These are phyloP conservation scores for Vidua macroura DNA, from an alignment of 2,113 vertebrate genomes.

Conservation along the genomic window DNA sequence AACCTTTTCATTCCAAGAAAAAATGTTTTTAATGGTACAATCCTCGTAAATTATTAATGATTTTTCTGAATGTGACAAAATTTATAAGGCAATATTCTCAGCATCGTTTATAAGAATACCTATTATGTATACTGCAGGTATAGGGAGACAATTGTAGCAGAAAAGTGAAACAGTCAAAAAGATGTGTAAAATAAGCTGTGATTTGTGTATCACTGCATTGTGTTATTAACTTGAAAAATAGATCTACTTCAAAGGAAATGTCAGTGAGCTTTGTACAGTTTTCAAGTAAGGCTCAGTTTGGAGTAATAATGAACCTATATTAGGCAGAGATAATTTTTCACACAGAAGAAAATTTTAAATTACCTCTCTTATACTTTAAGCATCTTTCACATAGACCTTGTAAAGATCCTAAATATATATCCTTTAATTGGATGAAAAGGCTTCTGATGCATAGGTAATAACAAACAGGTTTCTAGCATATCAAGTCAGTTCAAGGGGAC, in stretches of 20 bases:
- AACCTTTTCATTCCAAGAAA: conserved; percentile 5
- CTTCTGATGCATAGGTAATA: not conserved
- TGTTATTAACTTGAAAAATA: conserved; percentile 24
- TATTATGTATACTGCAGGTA: conserved; percentile 18
- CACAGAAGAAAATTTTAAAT: not conserved
- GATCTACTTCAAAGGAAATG: conserved; percentile 5
- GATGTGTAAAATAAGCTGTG: not conserved
- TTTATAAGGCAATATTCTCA: conserved; percentile 21
- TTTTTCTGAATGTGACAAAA: conserved; percentile 49
- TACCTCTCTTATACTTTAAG: not conserved
- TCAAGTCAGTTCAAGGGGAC: not conserved
- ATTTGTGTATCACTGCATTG: not conserved
- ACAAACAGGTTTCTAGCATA: not conserved
- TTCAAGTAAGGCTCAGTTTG: not conserved
- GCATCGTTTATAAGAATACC: conserved; percentile 30
- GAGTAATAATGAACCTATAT: not conserved
- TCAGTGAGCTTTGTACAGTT: not conserved
- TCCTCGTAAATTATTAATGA: conserved; percentile 38
- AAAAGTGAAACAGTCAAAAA: conserved; percentile 14
- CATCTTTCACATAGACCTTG: not conserved
- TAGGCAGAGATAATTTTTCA: not conserved
- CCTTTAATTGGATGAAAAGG: not conserved
- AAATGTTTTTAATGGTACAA: conserved; percentile 34
- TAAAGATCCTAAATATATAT: not conserved
- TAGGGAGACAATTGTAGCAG: not conserved